Evolutionary conservation across 2,888 invertebrate species (phyloP).

Genomic region (Acleris cristana): DNA sequence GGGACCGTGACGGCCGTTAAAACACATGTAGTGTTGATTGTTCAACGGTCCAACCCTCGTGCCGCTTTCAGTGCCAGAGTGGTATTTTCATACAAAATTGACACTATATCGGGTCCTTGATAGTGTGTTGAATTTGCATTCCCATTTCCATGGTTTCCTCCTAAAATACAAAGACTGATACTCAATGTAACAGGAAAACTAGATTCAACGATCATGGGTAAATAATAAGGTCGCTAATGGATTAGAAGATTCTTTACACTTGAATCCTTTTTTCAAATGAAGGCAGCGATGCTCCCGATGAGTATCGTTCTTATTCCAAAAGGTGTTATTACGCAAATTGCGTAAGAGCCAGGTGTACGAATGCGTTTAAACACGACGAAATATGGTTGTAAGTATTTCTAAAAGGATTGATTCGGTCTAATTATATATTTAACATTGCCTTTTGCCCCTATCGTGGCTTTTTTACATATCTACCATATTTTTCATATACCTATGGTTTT

Average conservation of each 20-base stretch:
- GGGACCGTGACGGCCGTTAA: slow-evolving; percentile 45
- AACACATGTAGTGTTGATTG: slow-evolving; percentile 42
- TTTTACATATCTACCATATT: not conserved
- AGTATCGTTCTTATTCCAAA: slow-evolving; percentile 57
- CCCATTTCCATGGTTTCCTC: slow-evolving; percentile 38
- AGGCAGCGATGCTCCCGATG: slow-evolving; percentile 43
- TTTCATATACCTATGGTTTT: too few species aligned
- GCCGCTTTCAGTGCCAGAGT: too few species aligned
- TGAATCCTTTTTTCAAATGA: too few species aligned
- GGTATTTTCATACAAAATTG: too few species aligned
- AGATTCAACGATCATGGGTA: too few species aligned
- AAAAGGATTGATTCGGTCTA: not conserved
- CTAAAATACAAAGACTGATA: too few species aligned
- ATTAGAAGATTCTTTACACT: too few species aligned
- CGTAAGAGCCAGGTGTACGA: slow-evolving; percentile 57
- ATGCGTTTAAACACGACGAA: slow-evolving; percentile 44
- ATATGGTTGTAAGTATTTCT: slow-evolving; percentile 32
- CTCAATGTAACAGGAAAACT: too few species aligned
- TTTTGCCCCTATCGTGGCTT: too few species aligned
- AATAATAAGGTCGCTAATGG: too few species aligned
- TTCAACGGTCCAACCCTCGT: slow-evolving; percentile 48
- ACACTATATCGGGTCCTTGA: too few species aligned
- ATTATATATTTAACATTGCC: too few species aligned
- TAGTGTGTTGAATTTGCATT: slow-evolving; percentile 59
- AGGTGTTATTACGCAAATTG: slow-evolving; percentile 69